Percentiles rank a stretch among this genome's conserved stretches.
phyloP scores from a whole-genome alignment of 2,888 invertebrate genomes.

The Furcula furcula region DNA sequence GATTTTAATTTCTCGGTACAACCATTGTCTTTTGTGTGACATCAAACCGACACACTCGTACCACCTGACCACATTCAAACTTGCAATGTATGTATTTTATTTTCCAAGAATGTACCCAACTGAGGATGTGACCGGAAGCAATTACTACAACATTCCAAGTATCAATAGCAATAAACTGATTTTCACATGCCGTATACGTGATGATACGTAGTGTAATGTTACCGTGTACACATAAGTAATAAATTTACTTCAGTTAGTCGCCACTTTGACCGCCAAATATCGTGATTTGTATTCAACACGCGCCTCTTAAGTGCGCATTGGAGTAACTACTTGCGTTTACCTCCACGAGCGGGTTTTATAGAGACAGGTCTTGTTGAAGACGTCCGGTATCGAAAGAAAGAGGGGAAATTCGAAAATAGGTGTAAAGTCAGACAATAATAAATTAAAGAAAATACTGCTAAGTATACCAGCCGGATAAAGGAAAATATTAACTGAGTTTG shows the following conservation, averaged over 20 bases:
- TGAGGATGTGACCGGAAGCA: constrained; percentile 68
- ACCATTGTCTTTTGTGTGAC: not conserved
- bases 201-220: constrained; percentile 47
- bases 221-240: constrained; percentile 43
- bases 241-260: constrained; percentile 56
- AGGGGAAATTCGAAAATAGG: not conserved
- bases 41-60: too few species aligned
- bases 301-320: constrained; percentile 39
- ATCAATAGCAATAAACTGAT: constrained; percentile 57
- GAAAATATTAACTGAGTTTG: too few species aligned
- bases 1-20: not conserved
- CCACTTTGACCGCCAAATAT: constrained; percentile 66
- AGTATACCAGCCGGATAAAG: too few species aligned
- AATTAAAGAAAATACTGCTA: too few species aligned
- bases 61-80: constrained; percentile 4
- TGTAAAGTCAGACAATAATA: not conserved
- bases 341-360: constrained; percentile 28
- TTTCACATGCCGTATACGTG: constrained; percentile 66
- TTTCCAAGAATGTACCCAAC: constrained; percentile 42
- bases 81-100: constrained; percentile 19
- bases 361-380: constrained; percentile 5
- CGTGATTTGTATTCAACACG: constrained; percentile 62
- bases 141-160: constrained; percentile 60
- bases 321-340: constrained; percentile 44
- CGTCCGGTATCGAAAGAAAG: not conserved